Evolutionary conservation across 1,140 invertebrate genomes (phyloP).

Genomic region (Planococcus citri): DNA sequence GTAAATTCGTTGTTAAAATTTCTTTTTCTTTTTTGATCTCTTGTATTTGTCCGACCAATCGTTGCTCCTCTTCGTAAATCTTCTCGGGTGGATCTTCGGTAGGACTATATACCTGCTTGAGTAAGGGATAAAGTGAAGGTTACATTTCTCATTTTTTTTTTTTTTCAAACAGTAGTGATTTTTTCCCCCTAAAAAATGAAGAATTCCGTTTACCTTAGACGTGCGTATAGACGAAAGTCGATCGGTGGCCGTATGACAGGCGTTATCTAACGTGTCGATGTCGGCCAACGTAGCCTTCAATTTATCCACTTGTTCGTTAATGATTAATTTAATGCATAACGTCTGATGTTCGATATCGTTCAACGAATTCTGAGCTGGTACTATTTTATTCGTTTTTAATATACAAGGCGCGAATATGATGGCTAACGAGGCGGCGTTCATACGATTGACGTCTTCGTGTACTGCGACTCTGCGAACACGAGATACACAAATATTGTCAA

Average conservation of each 20-base stretch:
- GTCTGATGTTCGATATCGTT: constrained; percentile 66
- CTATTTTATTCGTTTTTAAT: constrained; percentile 65
- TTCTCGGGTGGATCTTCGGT: constrained; percentile 42
- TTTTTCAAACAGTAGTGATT: no score
- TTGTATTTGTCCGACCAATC: constrained; percentile 56
- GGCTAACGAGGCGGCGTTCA: constrained; percentile 80
- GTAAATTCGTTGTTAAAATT: constrained; percentile 62
- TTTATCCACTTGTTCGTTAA: constrained; percentile 61
- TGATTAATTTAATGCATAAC: constrained; percentile 76
- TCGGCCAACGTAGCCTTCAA: constrained; percentile 68
- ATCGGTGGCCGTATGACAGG: constrained; percentile 60
- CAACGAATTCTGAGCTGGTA: constrained; percentile 80
- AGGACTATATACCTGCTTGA: constrained; percentile 29
- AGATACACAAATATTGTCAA: no score
- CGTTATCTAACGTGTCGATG: constrained; percentile 75
- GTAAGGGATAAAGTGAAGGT: no score
- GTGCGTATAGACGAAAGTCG: constrained; percentile 57
- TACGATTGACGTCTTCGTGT: constrained; percentile 78
- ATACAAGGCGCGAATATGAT: constrained; percentile 94
- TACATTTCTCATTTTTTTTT: no score
- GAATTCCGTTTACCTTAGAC: constrained; percentile 46
- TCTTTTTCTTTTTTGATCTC: constrained; percentile 68
- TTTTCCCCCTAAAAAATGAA: no score
- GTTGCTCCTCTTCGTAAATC: constrained; percentile 49
- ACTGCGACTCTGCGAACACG: constrained; percentile 50